phyloP scores from a whole-genome alignment of 2,888 invertebrate species.

The Lasioglossum villosulum region DNA sequence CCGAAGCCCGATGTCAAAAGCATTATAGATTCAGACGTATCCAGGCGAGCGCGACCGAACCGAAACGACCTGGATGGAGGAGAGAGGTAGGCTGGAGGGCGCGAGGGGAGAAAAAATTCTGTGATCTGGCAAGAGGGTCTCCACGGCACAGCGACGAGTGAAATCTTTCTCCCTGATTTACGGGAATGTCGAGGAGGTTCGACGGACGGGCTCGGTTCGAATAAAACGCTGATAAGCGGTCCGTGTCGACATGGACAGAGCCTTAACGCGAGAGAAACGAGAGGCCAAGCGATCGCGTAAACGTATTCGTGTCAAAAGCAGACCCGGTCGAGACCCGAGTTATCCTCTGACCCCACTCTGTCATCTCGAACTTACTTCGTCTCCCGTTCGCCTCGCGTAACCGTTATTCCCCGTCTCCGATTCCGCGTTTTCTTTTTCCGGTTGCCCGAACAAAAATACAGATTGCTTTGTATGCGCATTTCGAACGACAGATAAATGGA shows the following conservation, averaged over 20 bases:
- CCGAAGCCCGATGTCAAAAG: slow-evolving; percentile 58
- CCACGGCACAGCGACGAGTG: slow-evolving; percentile 32
- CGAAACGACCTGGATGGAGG: not conserved
- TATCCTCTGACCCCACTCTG: slow-evolving; percentile 83
- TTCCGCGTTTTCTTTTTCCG: slow-evolving; percentile 45
- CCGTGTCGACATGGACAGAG: slow-evolving; percentile 50
- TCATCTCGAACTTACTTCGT: slow-evolving; percentile 81
- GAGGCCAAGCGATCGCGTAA: slow-evolving; percentile 80
- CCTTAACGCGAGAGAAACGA: slow-evolving; percentile 68
- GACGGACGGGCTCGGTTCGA: slow-evolving; percentile 9
- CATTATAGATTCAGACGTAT: slow-evolving; percentile 60
- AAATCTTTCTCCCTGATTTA: slow-evolving; percentile 41
- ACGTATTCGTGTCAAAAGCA: slow-evolving; percentile 83
- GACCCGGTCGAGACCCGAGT: slow-evolving; percentile 81
- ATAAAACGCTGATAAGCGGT: slow-evolving; percentile 47
- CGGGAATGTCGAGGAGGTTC: not conserved
- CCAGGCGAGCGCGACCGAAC: slow-evolving; percentile 13
- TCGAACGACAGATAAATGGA: not conserved
- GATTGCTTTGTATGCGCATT: slow-evolving; percentile 25
- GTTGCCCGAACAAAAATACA: not conserved
- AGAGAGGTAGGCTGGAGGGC: not conserved
- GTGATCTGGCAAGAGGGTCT: slow-evolving; percentile 29
- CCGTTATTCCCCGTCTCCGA: slow-evolving; percentile 64
- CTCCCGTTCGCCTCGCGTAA: slow-evolving; percentile 64
- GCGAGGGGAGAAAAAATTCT: slow-evolving; percentile 25